Conservation (phyloP, 2,113 vertebrate genomes). For the Climacteris rufus region DNA sequence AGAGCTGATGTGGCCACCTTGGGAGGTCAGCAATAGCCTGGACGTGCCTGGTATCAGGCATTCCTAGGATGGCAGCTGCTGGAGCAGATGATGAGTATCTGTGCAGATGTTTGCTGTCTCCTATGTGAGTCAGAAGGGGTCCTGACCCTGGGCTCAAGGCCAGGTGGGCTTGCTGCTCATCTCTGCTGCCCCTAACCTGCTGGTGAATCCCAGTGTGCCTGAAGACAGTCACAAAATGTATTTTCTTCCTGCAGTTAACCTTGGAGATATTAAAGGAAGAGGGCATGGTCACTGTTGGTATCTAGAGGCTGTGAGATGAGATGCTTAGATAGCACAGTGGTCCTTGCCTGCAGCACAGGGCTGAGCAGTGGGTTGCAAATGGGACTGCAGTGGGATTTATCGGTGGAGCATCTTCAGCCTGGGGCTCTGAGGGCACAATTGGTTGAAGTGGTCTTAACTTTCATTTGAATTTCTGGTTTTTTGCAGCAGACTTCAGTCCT, state of each 20-base stretch:
- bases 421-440: neutral
- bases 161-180: neutral
- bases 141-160: neutral
- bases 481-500: neutral
- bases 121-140: neutral
- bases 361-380: neutral
- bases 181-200: neutral
- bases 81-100: neutral
- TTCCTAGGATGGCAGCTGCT: neutral
- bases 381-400: neutral
- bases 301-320: neutral
- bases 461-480: neutral
- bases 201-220: neutral
- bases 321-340: neutral
- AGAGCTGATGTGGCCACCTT: neutral
- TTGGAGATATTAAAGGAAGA: neutral
- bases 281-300: neutral
- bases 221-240: neutral
- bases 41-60: neutral
- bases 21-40: neutral
- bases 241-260: neutral
- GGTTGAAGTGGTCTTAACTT: neutral
- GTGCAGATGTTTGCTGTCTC: neutral
- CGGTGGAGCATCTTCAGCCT: neutral
- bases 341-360: neutral